Conservation (phyloP, 2,113 vertebrate species). For the Vidua chalybeata region DNA sequence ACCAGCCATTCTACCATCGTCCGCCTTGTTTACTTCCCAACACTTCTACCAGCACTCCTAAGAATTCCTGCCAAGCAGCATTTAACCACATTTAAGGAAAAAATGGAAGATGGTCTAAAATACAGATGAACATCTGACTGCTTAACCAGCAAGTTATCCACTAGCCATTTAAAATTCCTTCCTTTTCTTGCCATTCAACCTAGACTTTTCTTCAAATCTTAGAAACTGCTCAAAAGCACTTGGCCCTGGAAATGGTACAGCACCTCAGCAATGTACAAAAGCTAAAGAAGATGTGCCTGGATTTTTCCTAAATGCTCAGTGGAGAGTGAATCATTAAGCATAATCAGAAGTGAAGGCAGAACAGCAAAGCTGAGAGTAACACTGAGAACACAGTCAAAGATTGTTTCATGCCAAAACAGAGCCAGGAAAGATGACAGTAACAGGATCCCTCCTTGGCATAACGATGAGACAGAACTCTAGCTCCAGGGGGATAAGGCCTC, state of each 20-base stretch:
- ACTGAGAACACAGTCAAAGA: neutral
- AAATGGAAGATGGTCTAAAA: neutral
- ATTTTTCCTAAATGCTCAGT: neutral
- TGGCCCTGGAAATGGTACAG: too few species aligned
- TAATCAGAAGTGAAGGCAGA: neutral
- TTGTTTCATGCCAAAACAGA: neutral
- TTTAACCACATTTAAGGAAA: neutral
- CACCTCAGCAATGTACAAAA: rapidly evolving
- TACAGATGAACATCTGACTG: neutral
- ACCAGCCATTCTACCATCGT: neutral
- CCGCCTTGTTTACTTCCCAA: neutral
- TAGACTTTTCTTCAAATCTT: neutral
- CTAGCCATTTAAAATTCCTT: neutral
- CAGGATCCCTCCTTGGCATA: neutral
- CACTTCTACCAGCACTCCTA: neutral
- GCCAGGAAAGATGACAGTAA: neutral
- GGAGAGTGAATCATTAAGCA: neutral
- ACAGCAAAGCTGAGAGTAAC: neutral
- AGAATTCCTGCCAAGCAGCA: neutral
- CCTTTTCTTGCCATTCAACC: neutral
- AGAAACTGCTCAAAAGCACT: neutral
- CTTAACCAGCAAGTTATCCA: neutral
- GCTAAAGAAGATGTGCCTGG: neutral
- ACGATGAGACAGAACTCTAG: neutral
- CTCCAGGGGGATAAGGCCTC: neutral